These are phyloP conservation scores for Xenops minutus DNA, from an alignment of 2,797 vertebrate genomes.

Conservation along the genomic window DNA sequence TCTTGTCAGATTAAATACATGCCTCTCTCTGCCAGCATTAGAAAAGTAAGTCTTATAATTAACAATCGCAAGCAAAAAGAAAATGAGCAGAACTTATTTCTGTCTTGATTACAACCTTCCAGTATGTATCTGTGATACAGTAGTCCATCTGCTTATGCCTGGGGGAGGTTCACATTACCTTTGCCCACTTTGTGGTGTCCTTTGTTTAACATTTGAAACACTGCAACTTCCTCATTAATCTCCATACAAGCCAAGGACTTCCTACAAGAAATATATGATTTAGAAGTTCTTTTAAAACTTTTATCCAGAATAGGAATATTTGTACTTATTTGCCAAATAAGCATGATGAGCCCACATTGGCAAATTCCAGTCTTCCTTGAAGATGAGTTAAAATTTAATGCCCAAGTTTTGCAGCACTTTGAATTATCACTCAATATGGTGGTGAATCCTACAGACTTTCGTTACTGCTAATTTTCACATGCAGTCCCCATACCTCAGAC, in stretches of 20 bases:
- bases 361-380: not conserved
- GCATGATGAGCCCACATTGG: rapidly evolving
- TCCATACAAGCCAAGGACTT: not conserved
- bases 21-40: not conserved
- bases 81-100: not conserved
- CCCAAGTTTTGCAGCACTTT: not conserved
- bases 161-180: not conserved
- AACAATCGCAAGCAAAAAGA: not conserved
- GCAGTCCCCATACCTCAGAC: not conserved
- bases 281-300: not conserved
- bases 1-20: not conserved
- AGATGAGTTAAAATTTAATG: not conserved
- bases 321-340: not conserved
- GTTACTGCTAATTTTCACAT: rapidly evolving
- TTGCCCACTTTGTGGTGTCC: not conserved
- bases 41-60: not conserved
- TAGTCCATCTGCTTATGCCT: not conserved
- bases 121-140: not conserved
- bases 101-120: not conserved
- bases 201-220: not conserved
- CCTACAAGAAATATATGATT: not conserved
- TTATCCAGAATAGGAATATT: not conserved
- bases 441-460: not conserved
- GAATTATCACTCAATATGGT: rapidly evolving
- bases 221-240: not conserved